These are phyloP conservation scores for Burhinus bistriatus DNA, from an alignment of 2,113 vertebrate genomes.

Conservation along the genomic window DNA sequence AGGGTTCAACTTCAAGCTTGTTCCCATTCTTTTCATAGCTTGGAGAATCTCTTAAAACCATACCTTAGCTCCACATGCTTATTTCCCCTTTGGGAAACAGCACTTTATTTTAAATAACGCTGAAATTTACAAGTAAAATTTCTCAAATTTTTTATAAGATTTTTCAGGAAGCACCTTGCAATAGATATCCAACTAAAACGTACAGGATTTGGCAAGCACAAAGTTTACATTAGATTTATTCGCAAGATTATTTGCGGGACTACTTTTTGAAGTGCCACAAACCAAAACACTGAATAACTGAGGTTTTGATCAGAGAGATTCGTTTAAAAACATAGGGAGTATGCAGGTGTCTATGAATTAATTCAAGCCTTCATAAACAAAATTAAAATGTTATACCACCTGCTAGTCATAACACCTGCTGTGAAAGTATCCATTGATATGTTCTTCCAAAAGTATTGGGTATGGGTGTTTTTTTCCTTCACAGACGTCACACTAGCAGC, in stretches of 20 bases:
- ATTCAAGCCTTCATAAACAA: slow-evolving; percentile 7
- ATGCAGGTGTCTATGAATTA: not conserved
- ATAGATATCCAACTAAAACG: not conserved
- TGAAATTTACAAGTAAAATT: not conserved
- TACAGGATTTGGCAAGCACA: not conserved
- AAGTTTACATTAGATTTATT: slow-evolving; percentile 15
- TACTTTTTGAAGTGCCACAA: slow-evolving; percentile 11
- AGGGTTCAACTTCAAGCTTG: not conserved
- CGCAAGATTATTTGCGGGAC: not conserved
- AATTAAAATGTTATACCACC: slow-evolving; percentile 13
- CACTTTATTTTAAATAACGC: not conserved
- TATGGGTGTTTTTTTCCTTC: not conserved
- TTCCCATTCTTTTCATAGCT: not conserved
- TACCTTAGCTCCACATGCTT: not conserved
- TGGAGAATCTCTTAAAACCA: not conserved
- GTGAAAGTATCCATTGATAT: slow-evolving; percentile 1
- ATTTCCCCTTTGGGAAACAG: not conserved
- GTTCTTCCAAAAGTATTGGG: not conserved
- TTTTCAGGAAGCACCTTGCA: slow-evolving; percentile 27
- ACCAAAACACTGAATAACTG: not conserved
- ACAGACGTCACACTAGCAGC: not conserved
- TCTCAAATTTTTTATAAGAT: not conserved
- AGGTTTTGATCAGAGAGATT: not conserved
- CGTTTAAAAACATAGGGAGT: not conserved
- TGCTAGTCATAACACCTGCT: not conserved